Evolutionary conservation across 2,113 vertebrate genomes (phyloP), one percentile per base, ranked within the genome.

Genomic region (Pseudorectes ferrugineus): DNA sequence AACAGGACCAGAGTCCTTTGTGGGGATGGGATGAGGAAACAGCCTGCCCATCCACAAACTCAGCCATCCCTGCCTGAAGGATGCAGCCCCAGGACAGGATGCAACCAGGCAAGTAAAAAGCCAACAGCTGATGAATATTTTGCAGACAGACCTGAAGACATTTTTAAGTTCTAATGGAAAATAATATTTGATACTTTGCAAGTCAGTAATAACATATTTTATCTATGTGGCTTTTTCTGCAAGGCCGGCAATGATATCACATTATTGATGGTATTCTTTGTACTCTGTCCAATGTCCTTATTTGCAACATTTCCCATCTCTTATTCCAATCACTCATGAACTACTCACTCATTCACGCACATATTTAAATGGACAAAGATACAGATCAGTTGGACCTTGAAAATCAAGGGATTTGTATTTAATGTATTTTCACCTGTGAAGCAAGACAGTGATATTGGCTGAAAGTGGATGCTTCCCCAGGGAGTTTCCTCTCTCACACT

Each of bases 291-390:
- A 28, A 2, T 57, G 55, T 31, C 54, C 55, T 80, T 75, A 40
- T 81, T 85, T 79, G 73, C 35, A 84, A 12, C 16, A 49, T 76
- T 75, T 91, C 26, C 36, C 14, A 36, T 31, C 24, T 83, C 36
- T 70, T 89, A 57, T 8, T 31, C 59, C 54, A 38, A 2, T 31
- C 43, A 68, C 22, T 74, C 24, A 40, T 12, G 4, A 58, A 23
- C 36, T 3, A 0, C 19, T 54, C 22, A 55, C 16, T 68, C 1
- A 0, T 79, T 91, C 63, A 55, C 28, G 3, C 15, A 28, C 46
- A 22, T 10, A 46, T 65, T 84, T 58, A 78, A 66, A 42, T 25
- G 35, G 55, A 38, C 21, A 73, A 73, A 21, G 58, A 36, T 28
- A 68, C 22, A 42, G 54, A 45, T 70, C n/a, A 54, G n/a, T 9